phyloP scores from a whole-genome alignment of 2,888 invertebrate species.

The Orchesellides sinensis region DNA sequence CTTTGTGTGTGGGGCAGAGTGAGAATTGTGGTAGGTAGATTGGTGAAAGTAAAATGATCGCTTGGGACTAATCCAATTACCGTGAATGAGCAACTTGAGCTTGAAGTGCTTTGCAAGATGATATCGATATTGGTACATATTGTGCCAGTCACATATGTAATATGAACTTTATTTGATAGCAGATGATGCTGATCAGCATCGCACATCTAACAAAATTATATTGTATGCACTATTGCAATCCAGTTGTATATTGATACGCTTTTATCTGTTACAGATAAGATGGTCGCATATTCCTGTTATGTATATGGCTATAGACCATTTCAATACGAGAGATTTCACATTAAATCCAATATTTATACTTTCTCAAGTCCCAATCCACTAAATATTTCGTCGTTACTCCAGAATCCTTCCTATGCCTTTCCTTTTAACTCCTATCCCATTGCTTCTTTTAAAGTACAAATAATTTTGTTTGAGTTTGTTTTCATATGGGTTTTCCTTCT shows the following conservation, averaged over 20 bases:
- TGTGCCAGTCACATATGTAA: too few species aligned
- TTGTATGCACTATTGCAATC: too few species aligned
- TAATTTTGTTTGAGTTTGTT: neutral
- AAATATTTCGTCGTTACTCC: neutral
- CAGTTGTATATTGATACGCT: too few species aligned
- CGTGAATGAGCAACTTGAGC: constrained; percentile 51
- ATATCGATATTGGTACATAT: constrained; percentile 5
- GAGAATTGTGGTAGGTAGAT: neutral
- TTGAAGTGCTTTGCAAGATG: constrained; percentile 8
- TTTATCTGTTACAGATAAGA: neutral
- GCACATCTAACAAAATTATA: too few species aligned
- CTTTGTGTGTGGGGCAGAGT: neutral
- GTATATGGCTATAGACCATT: neutral
- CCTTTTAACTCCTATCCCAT: neutral
- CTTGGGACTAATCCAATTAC: constrained; percentile 58
- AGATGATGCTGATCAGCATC: too few species aligned
- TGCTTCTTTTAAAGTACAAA: too few species aligned
- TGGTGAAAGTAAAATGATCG: constrained; percentile 32
- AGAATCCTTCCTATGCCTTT: neutral
- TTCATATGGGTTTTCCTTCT: neutral
- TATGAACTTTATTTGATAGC: too few species aligned
- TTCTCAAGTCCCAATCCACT: neutral
- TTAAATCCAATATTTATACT: constrained; percentile 19
- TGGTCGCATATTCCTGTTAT: neutral
- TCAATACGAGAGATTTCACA: neutral